Base-by-base conservation (phyloP, 2,113 vertebrate genomes). In the Elachura formosa region DNA sequence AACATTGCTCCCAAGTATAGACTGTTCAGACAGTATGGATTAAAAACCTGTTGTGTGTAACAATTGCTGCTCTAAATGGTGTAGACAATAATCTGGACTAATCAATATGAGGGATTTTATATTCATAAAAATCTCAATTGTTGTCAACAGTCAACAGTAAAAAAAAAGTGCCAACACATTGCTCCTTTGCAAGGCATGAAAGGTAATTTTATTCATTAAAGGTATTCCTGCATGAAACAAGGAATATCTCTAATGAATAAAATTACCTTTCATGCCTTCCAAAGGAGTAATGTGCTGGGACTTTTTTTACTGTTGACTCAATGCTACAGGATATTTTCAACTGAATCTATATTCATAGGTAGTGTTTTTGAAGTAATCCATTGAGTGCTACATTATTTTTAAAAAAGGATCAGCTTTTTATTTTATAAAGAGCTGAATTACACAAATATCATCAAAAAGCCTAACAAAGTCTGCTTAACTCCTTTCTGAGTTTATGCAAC, bases 11-110 rank as follows among this genome's bases (percentile, higher is more conserved):
- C 90, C 49, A 93, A 96, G 81, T 78, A 31, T 3, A 95, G 80
- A 85, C 6, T 66, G 55, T 92, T 95, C 89, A 66, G 97, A 97
- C 97, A 92, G 43, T 58, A 78, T 87, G 87, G 87, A 94, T 96
- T 93, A 97, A 97, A 97, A 97, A 49, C 64, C 28, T 74, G 36
- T 76, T 71, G 8, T 16, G 23, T 75, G 43, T 62, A 74, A 38
- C 75, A 96, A 82, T 34, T 93, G 54, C 78, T 91, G 51, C 87
- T 96, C 83, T 96, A 95, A 97, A 96, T 87, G 59, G 46, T 90
- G 58, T 86, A 96, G 91, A 93, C 94, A 96, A 93, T 84, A 96
- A 96, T 97, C 83, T 45, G 14, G 85, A 97, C 76, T 95, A 96
- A 95, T 89, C 90, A 96, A 95, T 67, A 90, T 81, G 79, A 84